Percentiles rank a stretch among this genome's conserved stretches.
Evolutionary conservation across 2,113 vertebrate species (phyloP).

Genomic region (Polypterus senegalus): DNA sequence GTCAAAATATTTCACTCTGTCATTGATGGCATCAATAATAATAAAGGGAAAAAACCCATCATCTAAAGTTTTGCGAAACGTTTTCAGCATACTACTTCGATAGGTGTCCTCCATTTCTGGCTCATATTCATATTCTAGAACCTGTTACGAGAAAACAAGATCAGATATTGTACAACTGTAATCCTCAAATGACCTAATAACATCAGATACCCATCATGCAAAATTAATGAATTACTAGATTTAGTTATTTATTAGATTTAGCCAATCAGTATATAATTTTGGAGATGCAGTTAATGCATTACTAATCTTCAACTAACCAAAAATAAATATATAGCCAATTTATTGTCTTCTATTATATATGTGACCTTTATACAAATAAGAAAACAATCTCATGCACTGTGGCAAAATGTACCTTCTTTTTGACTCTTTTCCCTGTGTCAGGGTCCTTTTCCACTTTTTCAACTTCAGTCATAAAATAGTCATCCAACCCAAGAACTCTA

Average conservation of each 20-base stretch:
- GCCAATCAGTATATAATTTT: too few relatives aligned
- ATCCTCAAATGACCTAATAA: too few relatives aligned
- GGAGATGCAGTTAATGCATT: too few relatives aligned
- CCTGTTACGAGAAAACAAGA: constrained; percentile 37
- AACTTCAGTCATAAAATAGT: constrained; percentile 95
- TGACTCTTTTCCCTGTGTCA: constrained; percentile 82
- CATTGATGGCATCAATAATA: constrained; percentile 91
- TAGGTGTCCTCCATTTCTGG: constrained; percentile 95
- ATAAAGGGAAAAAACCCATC: constrained; percentile 98
- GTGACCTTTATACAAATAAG: too few relatives aligned
- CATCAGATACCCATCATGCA: too few relatives aligned
- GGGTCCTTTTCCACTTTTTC: constrained; percentile 90
- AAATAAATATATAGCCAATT: too few relatives aligned
- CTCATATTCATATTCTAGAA: constrained; percentile 93
- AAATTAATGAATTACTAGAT: too few relatives aligned
- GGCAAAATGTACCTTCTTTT: constrained; percentile 66
- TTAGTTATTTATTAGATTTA: too few relatives aligned
- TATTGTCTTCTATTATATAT: too few relatives aligned
- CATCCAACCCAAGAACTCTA: constrained; percentile 86
- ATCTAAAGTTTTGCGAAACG: constrained; percentile 93
- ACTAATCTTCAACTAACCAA: too few relatives aligned
- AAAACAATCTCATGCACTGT: too few relatives aligned
- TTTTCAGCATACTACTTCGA: constrained; percentile 93
- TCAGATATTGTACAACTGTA: not conserved
- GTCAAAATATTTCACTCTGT: constrained; percentile 88